A percentile compares a stretch with the other conserved stretches of the same genome.
These are phyloP conservation scores for Dione vanillae DNA, from an alignment of 2,888 invertebrate genomes.

Conservation along the genomic window DNA sequence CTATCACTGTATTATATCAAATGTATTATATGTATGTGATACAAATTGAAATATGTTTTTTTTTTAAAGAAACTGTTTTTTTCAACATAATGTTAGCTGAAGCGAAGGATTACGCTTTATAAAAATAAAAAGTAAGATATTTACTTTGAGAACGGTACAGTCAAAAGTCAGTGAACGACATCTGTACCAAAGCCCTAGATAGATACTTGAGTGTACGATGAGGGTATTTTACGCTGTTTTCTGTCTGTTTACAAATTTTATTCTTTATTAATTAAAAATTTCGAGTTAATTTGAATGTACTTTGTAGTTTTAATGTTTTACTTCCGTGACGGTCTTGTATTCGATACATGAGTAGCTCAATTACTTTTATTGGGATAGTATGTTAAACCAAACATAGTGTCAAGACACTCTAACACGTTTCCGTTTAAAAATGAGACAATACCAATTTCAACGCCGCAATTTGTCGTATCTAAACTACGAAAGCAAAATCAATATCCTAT, in stretches of 20 bases:
- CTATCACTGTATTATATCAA: too few relatives aligned
- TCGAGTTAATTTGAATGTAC: constrained; percentile 7
- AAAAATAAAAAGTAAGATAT: constrained; percentile 7
- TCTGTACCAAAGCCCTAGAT: constrained; percentile 43
- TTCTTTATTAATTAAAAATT: constrained; percentile 7
- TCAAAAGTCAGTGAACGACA: constrained; percentile 1
- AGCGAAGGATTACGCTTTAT: neutral
- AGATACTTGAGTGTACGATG: constrained; percentile 48
- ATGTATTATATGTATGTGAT: too few relatives aligned
- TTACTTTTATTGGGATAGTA: too few relatives aligned
- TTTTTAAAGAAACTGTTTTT: too few relatives aligned
- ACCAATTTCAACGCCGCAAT: too few relatives aligned
- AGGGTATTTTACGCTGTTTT: constrained; percentile 51
- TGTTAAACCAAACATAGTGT: too few relatives aligned
- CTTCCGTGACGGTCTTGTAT: neutral
- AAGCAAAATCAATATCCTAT: too few relatives aligned
- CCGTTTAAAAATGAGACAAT: too few relatives aligned
- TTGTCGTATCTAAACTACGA: too few relatives aligned
- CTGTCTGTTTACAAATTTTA: constrained; percentile 44
- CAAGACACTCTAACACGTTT: too few relatives aligned
- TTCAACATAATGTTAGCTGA: too few relatives aligned
- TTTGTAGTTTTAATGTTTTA: neutral
- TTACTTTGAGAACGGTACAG: constrained; percentile 6
- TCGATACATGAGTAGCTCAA: neutral
- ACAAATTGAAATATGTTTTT: too few relatives aligned